Evolutionary conservation across 1,140 invertebrate species (phyloP).

Genomic region (Rhyacophila brunnea): DNA sequence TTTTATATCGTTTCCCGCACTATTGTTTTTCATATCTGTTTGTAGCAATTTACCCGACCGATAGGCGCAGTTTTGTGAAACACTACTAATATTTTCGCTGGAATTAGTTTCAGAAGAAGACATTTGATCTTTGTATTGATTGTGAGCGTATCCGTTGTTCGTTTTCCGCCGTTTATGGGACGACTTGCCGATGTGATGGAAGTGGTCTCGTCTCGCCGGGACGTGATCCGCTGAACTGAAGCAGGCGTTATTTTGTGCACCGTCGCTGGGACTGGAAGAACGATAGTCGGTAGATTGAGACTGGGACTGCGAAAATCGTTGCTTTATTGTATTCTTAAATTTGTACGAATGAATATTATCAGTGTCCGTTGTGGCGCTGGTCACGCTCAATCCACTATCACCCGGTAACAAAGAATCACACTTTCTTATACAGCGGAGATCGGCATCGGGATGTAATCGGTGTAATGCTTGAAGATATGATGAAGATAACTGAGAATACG

Average conservation of each 20-base stretch:
- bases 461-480: slow-evolving; percentile 3
- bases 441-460: neutral
- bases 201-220: slow-evolving; percentile 41
- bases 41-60: slow-evolving; percentile 9
- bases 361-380: slow-evolving; percentile 41
- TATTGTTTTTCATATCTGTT: neutral
- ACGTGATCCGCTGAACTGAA: slow-evolving; percentile 16
- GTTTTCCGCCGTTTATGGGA: slow-evolving; percentile 29
- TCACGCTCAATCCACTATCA: slow-evolving; percentile 38
- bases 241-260: slow-evolving; percentile 30
- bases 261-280: slow-evolving; percentile 31
- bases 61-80: slow-evolving; percentile 13
- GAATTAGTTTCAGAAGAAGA: slow-evolving; percentile 24
- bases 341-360: slow-evolving; percentile 71
- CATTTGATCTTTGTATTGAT: slow-evolving; percentile 16
- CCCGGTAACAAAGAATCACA: slow-evolving; percentile 5
- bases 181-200: slow-evolving; percentile 22
- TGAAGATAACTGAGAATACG: neutral
- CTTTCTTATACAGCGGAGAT: slow-evolving; percentile 23
- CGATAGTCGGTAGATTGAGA: slow-evolving; percentile 38
- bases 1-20: neutral
- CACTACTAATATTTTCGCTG: slow-evolving; percentile 17
- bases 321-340: slow-evolving; percentile 93
- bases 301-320: slow-evolving; percentile 65
- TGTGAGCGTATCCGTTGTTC: slow-evolving; percentile 10